Evolutionary conservation across 2,113 vertebrate genomes (phyloP).

Genomic region (Scalopus aquaticus): DNA sequence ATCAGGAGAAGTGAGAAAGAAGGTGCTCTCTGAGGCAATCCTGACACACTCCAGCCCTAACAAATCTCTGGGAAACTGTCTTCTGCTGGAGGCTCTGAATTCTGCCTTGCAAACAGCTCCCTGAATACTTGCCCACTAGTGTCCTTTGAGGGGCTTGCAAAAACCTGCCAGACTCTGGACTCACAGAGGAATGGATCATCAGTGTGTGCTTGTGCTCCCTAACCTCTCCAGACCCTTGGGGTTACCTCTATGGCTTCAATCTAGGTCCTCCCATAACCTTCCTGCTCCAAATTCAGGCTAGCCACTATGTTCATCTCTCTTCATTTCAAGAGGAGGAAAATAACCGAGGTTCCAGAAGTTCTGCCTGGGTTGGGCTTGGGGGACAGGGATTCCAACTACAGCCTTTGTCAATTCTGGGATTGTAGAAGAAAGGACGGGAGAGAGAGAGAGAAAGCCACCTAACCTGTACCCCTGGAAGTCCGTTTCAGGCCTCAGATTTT

Average conservation of each 20-base stretch:
- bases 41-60: no score
- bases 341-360: background rate
- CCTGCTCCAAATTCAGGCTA: background rate
- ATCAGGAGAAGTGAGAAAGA: background rate
- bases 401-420: background rate
- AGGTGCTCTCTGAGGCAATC: background rate
- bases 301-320: background rate
- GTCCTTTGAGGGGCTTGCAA: background rate
- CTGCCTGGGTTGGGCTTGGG: background rate
- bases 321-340: background rate
- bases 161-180: background rate
- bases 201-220: background rate
- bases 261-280: background rate
- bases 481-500: background rate
- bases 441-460: background rate
- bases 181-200: background rate
- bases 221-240: background rate
- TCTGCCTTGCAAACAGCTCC: background rate
- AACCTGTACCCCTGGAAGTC: background rate
- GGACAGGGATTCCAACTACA: background rate
- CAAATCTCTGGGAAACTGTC: background rate
- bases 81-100: background rate
- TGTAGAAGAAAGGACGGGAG: background rate
- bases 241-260: background rate
- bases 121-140: background rate